Base-by-base conservation (phyloP, 23 tunicate genomes). In the Diplosoma virens region DNA sequence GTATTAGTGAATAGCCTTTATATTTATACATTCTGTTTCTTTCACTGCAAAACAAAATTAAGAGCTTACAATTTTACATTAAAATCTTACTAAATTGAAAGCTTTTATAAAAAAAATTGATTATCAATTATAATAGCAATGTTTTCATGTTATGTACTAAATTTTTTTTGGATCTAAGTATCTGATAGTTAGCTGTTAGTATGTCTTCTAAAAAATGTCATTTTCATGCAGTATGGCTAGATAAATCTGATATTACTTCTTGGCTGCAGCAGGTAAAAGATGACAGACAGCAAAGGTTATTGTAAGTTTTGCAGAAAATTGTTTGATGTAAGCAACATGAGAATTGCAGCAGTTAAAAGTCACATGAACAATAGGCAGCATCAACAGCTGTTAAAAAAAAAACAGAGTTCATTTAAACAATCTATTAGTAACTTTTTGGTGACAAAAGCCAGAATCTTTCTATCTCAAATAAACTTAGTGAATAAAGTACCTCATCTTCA, bases 281-380 rank as follows among this genome's bases (percentile, higher is more conserved):
- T 61, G 69, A 61, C 34, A n/a, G n/a, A n/a, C n/a, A 67, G 26
- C 52, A 67, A 34, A 67, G 74, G 52, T 16, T 37, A 35, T 36
- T 34, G 74, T 7, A 67, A 67, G 52, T 67, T 35, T 3, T 35
- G 74, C 74, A 67, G 52, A 36, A 67, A 67, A 37, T 67, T 27
- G 11, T 35, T 67, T 67, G 52, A 67, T 67, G 3, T 67, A 18
- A 18, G 17, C 4, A 67, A 35, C 23, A 67, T 67, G 74, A 52
- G 74, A 5, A 35, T 35, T 21, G 25, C 25, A 7, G 74, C 74
- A 16, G 24, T 67, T 11, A 67, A 37, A 35, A 67, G 74, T 36
- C 74, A 67, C 24, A 67, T 36, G 74, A 67, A 67, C 35, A 67
- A 52, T 27, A 34, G 36, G 52, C 50, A 36, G 52, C 74, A 67